Percentiles rank a stretch among this genome's conserved stretches.
Evolutionary conservation across 2,888 invertebrate genomes (phyloP).

Genomic region (Acronicta aceris): DNA sequence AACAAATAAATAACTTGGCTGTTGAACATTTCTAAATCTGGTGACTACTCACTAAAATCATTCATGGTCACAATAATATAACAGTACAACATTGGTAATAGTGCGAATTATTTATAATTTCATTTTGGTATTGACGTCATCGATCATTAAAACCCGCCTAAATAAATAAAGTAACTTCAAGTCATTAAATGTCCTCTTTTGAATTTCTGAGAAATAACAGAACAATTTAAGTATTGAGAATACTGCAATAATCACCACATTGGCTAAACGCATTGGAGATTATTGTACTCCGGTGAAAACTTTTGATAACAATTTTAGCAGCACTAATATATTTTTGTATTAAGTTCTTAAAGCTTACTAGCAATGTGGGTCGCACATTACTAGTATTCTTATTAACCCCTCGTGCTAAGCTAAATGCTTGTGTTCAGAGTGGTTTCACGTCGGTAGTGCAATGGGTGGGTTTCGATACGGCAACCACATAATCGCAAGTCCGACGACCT

Average conservation of each 20-base stretch:
- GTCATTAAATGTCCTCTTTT: neutral
- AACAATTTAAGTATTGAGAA: neutral
- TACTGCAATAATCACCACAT: conserved; percentile 2
- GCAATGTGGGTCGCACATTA: too few relatives aligned
- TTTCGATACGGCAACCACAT: too few relatives aligned
- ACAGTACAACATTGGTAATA: conserved; percentile 7
- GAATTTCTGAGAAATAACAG: neutral
- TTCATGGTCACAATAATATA: neutral
- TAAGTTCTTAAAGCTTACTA: too few relatives aligned
- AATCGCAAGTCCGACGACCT: too few relatives aligned
- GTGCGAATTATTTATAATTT: conserved; percentile 2
- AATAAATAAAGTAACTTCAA: neutral
- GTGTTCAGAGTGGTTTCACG: too few relatives aligned
- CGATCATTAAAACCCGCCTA: conserved; percentile 15
- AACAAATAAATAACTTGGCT: too few relatives aligned
- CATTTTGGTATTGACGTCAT: conserved; percentile 26
- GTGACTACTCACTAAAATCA: neutral
- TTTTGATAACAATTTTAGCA: too few relatives aligned
- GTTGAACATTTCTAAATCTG: conserved; percentile 1
- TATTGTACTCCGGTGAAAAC: too few relatives aligned
- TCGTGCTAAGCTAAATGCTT: too few relatives aligned
- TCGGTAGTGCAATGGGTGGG: too few relatives aligned
- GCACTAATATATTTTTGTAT: too few relatives aligned
- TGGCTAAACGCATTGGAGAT: neutral
- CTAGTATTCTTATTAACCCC: too few relatives aligned